phyloP scores from a whole-genome alignment of 1,140 invertebrate species.

The Vollenhovia emeryi region DNA sequence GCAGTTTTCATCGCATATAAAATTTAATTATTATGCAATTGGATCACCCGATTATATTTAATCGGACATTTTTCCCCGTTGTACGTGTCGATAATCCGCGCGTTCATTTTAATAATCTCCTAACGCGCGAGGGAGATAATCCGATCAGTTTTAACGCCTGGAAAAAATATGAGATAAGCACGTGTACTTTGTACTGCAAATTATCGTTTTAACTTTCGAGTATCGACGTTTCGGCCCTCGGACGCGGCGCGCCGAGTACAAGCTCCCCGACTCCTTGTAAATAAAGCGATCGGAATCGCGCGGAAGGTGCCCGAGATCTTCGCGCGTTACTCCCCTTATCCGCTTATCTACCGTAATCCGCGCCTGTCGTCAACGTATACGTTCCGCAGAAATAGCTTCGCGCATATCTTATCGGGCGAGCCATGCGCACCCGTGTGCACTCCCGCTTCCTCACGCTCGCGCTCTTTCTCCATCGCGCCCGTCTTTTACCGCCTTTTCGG shows the following conservation, averaged over 20 bases:
- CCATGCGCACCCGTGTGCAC: background rate
- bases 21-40: too few species aligned
- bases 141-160: background rate
- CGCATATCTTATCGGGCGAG: constrained; percentile 23
- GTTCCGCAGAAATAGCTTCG: constrained; percentile 25
- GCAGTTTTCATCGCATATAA: too few species aligned
- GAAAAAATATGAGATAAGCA: background rate
- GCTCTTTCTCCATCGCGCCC: constrained; percentile 15
- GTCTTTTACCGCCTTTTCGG: constrained; percentile 59
- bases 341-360: constrained; percentile 25
- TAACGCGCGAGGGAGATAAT: background rate
- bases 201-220: background rate
- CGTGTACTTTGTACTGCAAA: background rate
- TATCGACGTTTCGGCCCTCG: background rate
- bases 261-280: constrained; percentile 1
- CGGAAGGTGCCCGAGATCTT: constrained; percentile 24
- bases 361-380: constrained; percentile 22
- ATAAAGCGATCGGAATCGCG: constrained; percentile 17
- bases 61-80: too few species aligned
- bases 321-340: constrained; percentile 29
- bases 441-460: background rate
- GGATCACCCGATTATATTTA: too few species aligned
- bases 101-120: background rate
- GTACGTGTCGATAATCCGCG: background rate
- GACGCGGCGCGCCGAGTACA: background rate